Evolutionary conservation across 2,888 invertebrate genomes (phyloP), one percentile per base, ranked within the genome.

Genomic region (Ptychoptera albimana): DNA sequence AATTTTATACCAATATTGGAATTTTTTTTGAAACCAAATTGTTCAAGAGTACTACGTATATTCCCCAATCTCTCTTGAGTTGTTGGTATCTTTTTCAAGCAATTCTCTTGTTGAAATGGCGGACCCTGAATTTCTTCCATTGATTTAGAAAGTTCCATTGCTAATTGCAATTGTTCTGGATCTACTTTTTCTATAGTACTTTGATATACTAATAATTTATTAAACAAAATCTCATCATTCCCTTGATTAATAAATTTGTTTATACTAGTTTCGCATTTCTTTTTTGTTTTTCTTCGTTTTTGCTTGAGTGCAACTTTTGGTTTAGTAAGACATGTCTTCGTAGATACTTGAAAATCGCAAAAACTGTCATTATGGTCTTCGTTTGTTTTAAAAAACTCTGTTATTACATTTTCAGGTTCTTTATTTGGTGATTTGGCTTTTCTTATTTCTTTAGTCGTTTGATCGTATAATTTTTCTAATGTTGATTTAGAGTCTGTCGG

Each of bases 71-170:
- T 55, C 37, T 53, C 50, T n/a, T 35, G 23, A 8, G 10, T 10
- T 29, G 39, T 9, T 34, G 13, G 32, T 35, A 13, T 2, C 13
- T 11, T 30, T 12, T 35, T 13, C 1, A 30, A 15, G 5, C 35
- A 11, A 39, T 11, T 23, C 12, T 30, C 4, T 1, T 32, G 8
- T 8, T 8, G 11, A 11, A 13, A 12, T n/a, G n/a, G n/a, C n/a
- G n/a, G n/a, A 9, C 53, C 53, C 29, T 48, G 49, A 30, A 49
- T 51, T 39, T 63, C 58, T 0, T 54, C 52, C 48, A 62, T 61
- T 1, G 80, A 80, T 55, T 71, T 73, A 2, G 80, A 79, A 46
- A 81, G 57, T 11, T 78, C 78, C 51, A 81, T 65, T 37, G 79
- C 80, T 59, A 81, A 54, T 57, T 79, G 77, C 48, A 80, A 60